Evolutionary conservation across 2,797 vertebrate genomes (phyloP).

Genomic region (Eospalax fontanierii): DNA sequence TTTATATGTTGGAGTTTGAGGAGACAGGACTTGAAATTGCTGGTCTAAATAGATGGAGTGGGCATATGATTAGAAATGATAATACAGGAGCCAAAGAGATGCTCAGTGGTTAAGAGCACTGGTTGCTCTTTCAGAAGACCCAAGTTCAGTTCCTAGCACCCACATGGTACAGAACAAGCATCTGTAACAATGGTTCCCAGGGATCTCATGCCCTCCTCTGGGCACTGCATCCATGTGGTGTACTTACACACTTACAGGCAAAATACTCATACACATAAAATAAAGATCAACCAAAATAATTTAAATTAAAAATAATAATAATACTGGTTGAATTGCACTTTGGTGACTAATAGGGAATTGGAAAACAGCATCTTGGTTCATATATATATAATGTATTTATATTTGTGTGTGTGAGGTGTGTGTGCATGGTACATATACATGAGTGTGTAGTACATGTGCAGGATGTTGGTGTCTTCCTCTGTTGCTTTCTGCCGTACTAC

Average conservation of each 20-base stretch:
- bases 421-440: not conserved
- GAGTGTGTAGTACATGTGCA: not conserved
- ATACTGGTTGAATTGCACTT: not conserved
- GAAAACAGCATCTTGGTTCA: not conserved
- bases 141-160: too few relatives aligned
- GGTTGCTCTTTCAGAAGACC: too few relatives aligned
- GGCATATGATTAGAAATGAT: conserved; percentile 15
- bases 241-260: too few relatives aligned
- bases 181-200: too few relatives aligned
- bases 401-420: not conserved
- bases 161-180: too few relatives aligned
- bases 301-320: too few relatives aligned
- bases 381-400: conserved; percentile 41
- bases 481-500: not conserved
- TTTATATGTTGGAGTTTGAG: not conserved
- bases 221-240: too few relatives aligned
- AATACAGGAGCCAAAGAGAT: not conserved
- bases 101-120: too few relatives aligned
- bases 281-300: too few relatives aligned
- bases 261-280: too few relatives aligned
- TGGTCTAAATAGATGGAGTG: not conserved
- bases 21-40: conserved; percentile 35
- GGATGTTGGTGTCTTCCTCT: not conserved
- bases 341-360: not conserved
- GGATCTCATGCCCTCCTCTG: too few relatives aligned